These are phyloP conservation scores for Sapayoa aenigma DNA, from an alignment of 2,113 vertebrate genomes.

Conservation along the genomic window DNA sequence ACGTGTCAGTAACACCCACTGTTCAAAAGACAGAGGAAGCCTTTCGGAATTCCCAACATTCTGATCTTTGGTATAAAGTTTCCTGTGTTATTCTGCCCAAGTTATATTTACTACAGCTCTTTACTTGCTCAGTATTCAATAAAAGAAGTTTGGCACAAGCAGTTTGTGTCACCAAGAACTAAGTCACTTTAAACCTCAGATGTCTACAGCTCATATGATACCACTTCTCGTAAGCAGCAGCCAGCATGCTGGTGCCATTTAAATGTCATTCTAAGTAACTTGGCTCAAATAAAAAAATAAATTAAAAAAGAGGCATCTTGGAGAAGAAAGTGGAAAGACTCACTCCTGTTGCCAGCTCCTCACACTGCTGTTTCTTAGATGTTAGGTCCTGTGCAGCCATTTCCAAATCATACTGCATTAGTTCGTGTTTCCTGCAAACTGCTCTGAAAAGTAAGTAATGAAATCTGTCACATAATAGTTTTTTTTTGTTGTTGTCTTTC, in stretches of 20 bases:
- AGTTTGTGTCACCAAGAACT: neutral
- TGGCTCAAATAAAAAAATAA: conserved; percentile 1
- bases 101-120: neutral
- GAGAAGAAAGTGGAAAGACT: conserved; percentile 53
- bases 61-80: neutral
- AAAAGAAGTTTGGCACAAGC: neutral
- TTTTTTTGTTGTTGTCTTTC: neutral
- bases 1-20: neutral
- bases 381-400: conserved; percentile 84
- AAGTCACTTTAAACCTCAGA: conserved; percentile 1
- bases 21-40: neutral
- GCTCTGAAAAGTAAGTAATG: conserved; percentile 75
- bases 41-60: neutral
- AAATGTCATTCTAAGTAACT: conserved; percentile 38
- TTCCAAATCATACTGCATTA: conserved; percentile 93
- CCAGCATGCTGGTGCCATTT: neutral
- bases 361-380: conserved; percentile 91
- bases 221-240: neutral
- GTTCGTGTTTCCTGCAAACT: conserved; percentile 93
- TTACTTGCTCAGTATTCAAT: neutral
- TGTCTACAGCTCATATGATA: neutral
- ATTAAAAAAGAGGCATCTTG: neutral
- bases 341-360: conserved; percentile 92
- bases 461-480: neutral
- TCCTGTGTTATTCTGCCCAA: neutral